Base-by-base conservation (phyloP, 2,113 vertebrate species). In the Anoplopoma fimbria region DNA sequence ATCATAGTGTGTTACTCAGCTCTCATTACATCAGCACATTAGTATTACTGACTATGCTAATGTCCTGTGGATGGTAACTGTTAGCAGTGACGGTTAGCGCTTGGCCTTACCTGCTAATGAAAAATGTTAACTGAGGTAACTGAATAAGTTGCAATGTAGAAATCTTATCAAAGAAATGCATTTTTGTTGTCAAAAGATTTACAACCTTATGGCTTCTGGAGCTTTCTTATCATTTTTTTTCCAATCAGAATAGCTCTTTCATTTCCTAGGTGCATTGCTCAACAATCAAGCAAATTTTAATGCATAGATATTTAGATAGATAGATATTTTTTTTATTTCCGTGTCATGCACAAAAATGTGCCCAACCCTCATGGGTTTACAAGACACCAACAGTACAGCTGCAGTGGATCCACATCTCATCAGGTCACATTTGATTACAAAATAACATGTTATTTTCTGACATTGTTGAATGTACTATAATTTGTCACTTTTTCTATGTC, bases 1-100 rank as follows among this genome's bases (percentile, higher is more conserved):
- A 51, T 49, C 14, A 58, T n/a, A 19, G 10, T 36, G 49, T 58
- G 64, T 71, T 80, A 64, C 79, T 78, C 31, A 33, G 81, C 71
- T 71, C 53, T 57, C 49, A 53, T 53, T 53, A 25, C 51, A 55
- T 12, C 23, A n/a, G n/a, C 51, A 55, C 12, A 19, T 47, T 19
- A 4, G 2, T 47, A 17, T 47, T 47, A 19, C 15, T 47, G 45
- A 21, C 21, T 23, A n/a, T 51, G n/a, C 53, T 55, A 25, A 55
- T 68, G 58, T 13, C 17, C n/a, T n/a, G 5, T 25, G 63, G 23
- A 63, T 38, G 6, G 29, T 38, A 36, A 33, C 2, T 61, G 61
- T 33, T 79, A 27, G 51, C 8, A 2, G 29, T n/a, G 1, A 23
- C 29, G 13, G 25, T 65, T 13, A 62, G 49, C 4, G 8, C 1